Conservation (phyloP, 2,113 vertebrate genomes). For the Pristiophorus japonicus region DNA sequence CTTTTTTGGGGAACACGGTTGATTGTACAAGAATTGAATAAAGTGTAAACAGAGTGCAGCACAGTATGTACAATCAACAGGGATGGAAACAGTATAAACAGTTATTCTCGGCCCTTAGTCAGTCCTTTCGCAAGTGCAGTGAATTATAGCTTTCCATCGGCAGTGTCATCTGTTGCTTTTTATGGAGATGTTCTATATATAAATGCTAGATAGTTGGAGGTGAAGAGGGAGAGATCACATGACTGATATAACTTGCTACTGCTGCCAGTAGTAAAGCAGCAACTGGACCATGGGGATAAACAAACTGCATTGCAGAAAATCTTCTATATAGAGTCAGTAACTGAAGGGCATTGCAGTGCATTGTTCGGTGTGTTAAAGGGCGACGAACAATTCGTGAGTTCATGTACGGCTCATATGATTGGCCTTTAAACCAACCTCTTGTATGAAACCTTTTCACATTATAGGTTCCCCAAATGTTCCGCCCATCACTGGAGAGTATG, state of each 20-base stretch:
- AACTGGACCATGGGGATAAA: conserved; percentile 14
- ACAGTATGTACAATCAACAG: background rate
- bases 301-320: conserved; percentile 3
- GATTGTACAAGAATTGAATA: background rate
- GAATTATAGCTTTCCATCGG: conserved; percentile 29
- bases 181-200: conserved; percentile 99
- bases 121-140: background rate
- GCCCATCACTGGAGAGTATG: background rate
- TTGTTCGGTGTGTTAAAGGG: background rate
- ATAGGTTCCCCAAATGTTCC: background rate
- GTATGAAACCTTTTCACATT: background rate
- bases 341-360: background rate
- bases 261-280: conserved; percentile 48
- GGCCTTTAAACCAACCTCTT: background rate
- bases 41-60: background rate
- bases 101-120: conserved; percentile 1
- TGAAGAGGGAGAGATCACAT: conserved; percentile 60
- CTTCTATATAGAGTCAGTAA: background rate
- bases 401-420: background rate
- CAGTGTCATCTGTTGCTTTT: conserved; percentile 81
- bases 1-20: background rate
- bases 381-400: background rate
- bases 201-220: conserved; percentile 55
- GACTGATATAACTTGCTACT: conserved; percentile 59
- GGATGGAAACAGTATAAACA: background rate